A percentile compares a stretch with the other conserved stretches of the same genome.
phyloP scores from a whole-genome alignment of 2,113 vertebrate genomes.

The Narcine bancroftii region DNA sequence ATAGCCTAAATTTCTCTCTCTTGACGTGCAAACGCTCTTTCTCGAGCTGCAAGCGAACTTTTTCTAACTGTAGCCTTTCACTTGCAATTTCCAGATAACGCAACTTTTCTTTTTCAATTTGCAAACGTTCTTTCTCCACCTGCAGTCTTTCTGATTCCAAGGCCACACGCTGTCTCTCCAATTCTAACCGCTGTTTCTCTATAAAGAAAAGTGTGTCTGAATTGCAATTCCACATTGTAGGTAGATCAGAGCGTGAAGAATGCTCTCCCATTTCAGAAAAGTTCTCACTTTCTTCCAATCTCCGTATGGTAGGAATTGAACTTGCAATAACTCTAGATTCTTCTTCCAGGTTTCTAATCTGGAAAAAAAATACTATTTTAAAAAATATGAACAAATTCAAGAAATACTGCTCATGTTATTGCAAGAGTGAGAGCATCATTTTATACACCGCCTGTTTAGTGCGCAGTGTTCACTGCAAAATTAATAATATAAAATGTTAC shows the following conservation, averaged over 20 bases:
- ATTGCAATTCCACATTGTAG: slow-evolving; percentile 59
- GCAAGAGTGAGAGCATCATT: too few relatives aligned
- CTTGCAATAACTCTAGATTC: background rate
- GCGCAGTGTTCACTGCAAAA: too few relatives aligned
- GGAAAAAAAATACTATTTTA: background rate
- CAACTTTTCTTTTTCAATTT: slow-evolving; percentile 75
- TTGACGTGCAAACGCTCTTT: slow-evolving; percentile 78
- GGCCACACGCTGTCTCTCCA: slow-evolving; percentile 77
- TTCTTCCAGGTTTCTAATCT: background rate
- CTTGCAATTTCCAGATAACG: slow-evolving; percentile 70
- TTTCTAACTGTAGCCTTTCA: slow-evolving; percentile 76
- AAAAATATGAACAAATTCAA: background rate
- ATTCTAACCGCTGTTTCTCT: slow-evolving; percentile 81
- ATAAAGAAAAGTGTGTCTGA: slow-evolving; percentile 70
- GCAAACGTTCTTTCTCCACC: slow-evolving; percentile 77
- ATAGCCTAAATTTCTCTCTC: slow-evolving; percentile 69
- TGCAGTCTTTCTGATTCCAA: slow-evolving; percentile 76
- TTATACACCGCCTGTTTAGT: too few relatives aligned
- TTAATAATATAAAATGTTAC: too few relatives aligned
- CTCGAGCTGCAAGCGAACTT: slow-evolving; percentile 75
- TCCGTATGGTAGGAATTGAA: background rate
- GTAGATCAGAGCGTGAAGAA: slow-evolving; percentile 64
- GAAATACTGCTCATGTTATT: background rate
- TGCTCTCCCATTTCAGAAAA: background rate
- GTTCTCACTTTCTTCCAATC: background rate